Evolutionary conservation across 2,113 vertebrate genomes (phyloP).

Genomic region (Cebidichthys violaceus): DNA sequence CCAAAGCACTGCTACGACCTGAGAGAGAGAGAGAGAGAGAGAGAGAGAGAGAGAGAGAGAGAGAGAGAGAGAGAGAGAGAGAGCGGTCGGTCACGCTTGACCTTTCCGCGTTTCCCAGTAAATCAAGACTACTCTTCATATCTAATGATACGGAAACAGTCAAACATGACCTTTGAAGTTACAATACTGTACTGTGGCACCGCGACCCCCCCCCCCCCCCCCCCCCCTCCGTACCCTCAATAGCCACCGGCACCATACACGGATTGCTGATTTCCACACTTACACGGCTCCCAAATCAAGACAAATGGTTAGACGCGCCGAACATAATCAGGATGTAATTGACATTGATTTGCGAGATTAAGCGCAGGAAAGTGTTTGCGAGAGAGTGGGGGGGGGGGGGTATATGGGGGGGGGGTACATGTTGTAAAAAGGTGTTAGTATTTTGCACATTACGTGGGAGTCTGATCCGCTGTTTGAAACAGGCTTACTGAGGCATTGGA

Average conservation of each 20-base stretch:
- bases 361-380: slow-evolving; percentile 48
- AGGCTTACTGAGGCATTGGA: slow-evolving; percentile 28
- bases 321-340: slow-evolving; percentile 73
- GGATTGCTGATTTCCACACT: slow-evolving; percentile 67
- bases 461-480: slow-evolving; percentile 55
- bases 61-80: slow-evolving; percentile 22
- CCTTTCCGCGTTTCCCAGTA: slow-evolving; percentile 80
- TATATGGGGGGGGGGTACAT: slow-evolving; percentile 1
- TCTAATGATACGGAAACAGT: slow-evolving; percentile 84
- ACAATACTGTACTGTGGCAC: slow-evolving; percentile 66
- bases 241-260: slow-evolving; percentile 53
- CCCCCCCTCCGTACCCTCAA: background rate
- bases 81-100: slow-evolving; percentile 77
- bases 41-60: slow-evolving; percentile 14
- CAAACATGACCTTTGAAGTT: slow-evolving; percentile 82
- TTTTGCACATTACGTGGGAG: slow-evolving; percentile 35
- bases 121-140: slow-evolving; percentile 83
- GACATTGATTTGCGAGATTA: slow-evolving; percentile 74
- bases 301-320: slow-evolving; percentile 58
- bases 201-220: slow-evolving; percentile 23
- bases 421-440: slow-evolving; percentile 34
- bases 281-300: slow-evolving; percentile 66
- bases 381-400: background rate
- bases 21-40: slow-evolving; percentile 23
- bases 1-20: slow-evolving; percentile 33